phyloP scores from a whole-genome alignment of 2,888 invertebrate genomes.

The Nomada goodeniana region DNA sequence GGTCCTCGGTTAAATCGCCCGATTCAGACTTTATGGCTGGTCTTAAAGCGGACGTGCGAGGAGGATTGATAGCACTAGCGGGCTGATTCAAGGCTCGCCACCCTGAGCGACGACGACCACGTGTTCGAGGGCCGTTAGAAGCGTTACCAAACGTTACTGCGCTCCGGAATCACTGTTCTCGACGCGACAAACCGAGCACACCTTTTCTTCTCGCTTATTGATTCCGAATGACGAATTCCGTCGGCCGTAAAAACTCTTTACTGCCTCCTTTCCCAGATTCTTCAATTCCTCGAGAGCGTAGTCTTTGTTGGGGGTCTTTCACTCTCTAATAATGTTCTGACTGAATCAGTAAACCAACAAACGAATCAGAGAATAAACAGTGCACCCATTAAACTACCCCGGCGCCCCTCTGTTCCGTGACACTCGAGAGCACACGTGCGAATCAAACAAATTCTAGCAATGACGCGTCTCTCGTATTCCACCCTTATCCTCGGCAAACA shows the following conservation, averaged over 20 bases:
- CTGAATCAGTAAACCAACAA: background rate
- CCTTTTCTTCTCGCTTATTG: conserved; percentile 29
- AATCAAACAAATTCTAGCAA: conserved; percentile 28
- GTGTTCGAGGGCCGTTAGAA: conserved; percentile 37
- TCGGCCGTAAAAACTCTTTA: background rate
- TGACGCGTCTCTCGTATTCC: background rate
- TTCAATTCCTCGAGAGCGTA: too few species aligned
- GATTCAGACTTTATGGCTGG: conserved; percentile 60
- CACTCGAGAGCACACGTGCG: conserved; percentile 6
- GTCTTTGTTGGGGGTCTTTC: too few species aligned
- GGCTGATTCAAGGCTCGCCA: conserved; percentile 57
- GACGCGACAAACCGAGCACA: background rate
- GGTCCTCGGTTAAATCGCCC: conserved; percentile 63
- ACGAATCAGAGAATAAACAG: background rate
- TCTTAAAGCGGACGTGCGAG: conserved; percentile 54
- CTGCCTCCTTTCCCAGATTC: background rate
- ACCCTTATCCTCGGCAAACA: conserved; percentile 43
- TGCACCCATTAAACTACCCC: background rate
- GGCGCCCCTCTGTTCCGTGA: background rate
- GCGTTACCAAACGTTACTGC: conserved; percentile 18
- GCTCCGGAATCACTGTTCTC: conserved; percentile 17
- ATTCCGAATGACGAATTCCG: conserved; percentile 22
- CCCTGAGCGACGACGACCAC: conserved; percentile 32
- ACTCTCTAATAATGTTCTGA: background rate
- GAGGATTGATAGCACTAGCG: conserved; percentile 61